Conservation (phyloP, 2,797 vertebrate genomes). For the Melanotaenia boesemani region DNA sequence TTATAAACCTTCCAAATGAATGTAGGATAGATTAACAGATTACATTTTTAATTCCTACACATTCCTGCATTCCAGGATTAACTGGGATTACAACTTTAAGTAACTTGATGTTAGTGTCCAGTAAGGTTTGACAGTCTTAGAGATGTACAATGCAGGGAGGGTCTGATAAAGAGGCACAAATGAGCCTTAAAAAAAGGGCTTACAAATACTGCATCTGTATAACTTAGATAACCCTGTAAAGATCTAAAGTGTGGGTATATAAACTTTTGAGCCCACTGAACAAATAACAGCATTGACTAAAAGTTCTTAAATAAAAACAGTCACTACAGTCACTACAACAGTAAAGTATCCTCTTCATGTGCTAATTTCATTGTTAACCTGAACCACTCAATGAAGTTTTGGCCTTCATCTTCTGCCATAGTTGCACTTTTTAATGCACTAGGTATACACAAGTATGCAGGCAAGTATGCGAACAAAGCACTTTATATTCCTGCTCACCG, state of each 20-base stretch:
- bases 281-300: constrained; percentile 5
- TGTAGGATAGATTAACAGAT: background rate
- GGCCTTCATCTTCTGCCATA: constrained; percentile 2
- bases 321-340: background rate
- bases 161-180: too few species aligned
- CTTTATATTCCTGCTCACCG: background rate
- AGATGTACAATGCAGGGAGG: too few species aligned
- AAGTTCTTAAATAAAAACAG: constrained; percentile 1
- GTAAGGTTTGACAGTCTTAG: too few species aligned
- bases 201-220: background rate
- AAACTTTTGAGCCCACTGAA: constrained; percentile 10
- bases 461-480: background rate
- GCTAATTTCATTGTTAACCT: background rate
- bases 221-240: background rate
- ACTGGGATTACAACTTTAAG: constrained; percentile 4
- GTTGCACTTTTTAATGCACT: constrained; percentile 2
- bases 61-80: background rate
- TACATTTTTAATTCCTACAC: background rate
- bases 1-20: background rate
- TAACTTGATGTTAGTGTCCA: constrained; percentile 29
- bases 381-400: constrained; percentile 3
- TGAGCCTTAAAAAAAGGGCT: background rate
- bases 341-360: background rate
- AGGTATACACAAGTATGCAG: background rate
- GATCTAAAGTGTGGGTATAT: background rate